These are phyloP conservation scores for Zaprionus taronus DNA, from an alignment of 1,140 invertebrate species.

Conservation along the genomic window DNA sequence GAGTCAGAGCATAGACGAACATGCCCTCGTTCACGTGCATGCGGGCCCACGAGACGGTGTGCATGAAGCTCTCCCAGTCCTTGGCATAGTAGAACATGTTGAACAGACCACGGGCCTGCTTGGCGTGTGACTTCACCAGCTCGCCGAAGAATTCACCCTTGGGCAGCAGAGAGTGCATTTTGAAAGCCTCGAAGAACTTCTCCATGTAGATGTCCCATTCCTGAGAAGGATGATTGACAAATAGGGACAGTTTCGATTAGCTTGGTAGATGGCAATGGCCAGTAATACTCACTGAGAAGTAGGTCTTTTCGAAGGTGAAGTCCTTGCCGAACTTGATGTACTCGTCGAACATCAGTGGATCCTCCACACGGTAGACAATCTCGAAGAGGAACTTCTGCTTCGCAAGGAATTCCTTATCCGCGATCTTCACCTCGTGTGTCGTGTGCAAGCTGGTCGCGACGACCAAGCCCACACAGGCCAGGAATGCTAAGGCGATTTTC, in stretches of 20 bases:
- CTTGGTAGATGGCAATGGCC: background rate
- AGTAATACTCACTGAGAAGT: conserved; percentile 61
- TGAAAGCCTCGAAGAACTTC: conserved; percentile 71
- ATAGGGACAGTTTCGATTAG: background rate
- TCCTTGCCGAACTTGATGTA: conserved; percentile 58
- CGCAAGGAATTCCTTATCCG: conserved; percentile 61
- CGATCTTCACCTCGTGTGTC: conserved; percentile 61
- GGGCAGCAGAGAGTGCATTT: conserved; percentile 61
- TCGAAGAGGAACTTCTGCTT: conserved; percentile 77
- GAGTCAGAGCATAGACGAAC: conserved; percentile 86
- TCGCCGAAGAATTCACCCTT: conserved; percentile 80
- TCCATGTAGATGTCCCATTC: conserved; percentile 68
- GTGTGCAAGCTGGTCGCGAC: conserved; percentile 61
- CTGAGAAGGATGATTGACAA: conserved; percentile 19
- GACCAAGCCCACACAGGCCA: conserved; percentile 73
- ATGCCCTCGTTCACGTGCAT: conserved; percentile 87
- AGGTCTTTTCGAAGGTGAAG: conserved; percentile 40
- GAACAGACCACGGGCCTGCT: conserved; percentile 86
- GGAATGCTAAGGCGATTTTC: conserved; percentile 72
- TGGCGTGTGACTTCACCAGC: conserved; percentile 77
- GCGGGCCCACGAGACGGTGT: conserved; percentile 87
- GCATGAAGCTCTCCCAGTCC: conserved; percentile 88
- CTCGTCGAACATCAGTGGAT: conserved; percentile 71
- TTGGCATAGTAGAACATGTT: conserved; percentile 87
- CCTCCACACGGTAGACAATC: conserved; percentile 68